Evolutionary conservation across 1,140 invertebrate species (phyloP), one percentile per base, ranked within the genome.

Genomic region (Diplogasteroides magnus): DNA sequence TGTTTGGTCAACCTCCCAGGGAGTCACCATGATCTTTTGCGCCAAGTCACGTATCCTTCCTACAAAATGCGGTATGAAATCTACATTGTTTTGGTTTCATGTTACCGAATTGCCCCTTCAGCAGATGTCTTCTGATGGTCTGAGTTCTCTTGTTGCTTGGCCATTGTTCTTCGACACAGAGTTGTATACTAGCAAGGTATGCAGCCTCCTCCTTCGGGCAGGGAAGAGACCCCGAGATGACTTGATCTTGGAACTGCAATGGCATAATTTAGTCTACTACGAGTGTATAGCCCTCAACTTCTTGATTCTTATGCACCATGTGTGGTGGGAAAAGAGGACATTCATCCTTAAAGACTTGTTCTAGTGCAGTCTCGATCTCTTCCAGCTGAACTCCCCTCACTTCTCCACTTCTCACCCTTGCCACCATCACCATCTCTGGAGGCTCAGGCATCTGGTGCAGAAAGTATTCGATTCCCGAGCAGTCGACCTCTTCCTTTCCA

Each of bases 181-280:
- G 83, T 77, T 90, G 89, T 56, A 90, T 88, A 27, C 87, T 87
- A 14, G 89, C 89, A 61, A 90, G 79, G 6, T 87, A 86, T 0
- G 88, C 88, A 2, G 88, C 88, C 74, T 90, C 89, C 69, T 90
- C 89, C 78, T 89, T 88, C 60, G 87, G 87, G 78, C 88, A 89
- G 1, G 88, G 88, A 66, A 90, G 77, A 23, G 87, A 86, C 23
- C 89, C 89, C 57, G 83, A 84, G 55, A 89, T 85, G 19, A 90
- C 87, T 75, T 88, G 81, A 71, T 88, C 86, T 80, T 89, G 87
- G 67, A 90, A 83, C 89, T 90, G 83, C 56, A 85, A 83, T 48
- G 37, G 6, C 6, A 11, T 48, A 48, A n/a, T n/a, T n/a, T n/a
- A n/a, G n/a, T n/a, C n/a, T n/a, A n/a, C n/a, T n/a, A n/a, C n/a